These are phyloP conservation scores for Notoglanidium macrostoma DNA, from an alignment of 2,797 vertebrate genomes.

Conservation along the genomic window DNA sequence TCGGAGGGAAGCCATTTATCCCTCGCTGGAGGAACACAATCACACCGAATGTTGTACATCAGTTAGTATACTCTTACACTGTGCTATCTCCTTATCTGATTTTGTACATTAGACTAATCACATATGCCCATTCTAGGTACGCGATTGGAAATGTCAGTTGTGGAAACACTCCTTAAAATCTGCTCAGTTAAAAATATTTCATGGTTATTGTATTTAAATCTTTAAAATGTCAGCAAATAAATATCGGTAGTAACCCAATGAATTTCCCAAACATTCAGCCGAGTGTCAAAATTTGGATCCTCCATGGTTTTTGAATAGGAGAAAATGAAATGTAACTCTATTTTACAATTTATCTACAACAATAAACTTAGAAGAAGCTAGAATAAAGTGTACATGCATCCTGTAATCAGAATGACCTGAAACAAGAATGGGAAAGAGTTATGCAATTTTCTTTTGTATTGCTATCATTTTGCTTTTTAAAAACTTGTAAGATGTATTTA, in stretches of 20 bases:
- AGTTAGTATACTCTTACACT: not conserved
- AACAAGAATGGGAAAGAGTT: not conserved
- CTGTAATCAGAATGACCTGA: too few relatives aligned
- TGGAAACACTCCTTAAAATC: not conserved
- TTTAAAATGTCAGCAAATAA: not conserved
- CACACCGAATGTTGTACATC: not conserved
- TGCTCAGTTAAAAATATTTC: not conserved
- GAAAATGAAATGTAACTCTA: not conserved
- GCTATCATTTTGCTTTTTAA: too few relatives aligned
- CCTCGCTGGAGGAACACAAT: slow-evolving; percentile 73
- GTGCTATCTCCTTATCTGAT: not conserved
- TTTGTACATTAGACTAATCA: not conserved
- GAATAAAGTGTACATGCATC: not conserved
- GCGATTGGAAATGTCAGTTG: not conserved
- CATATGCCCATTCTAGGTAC: not conserved
- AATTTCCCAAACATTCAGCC: not conserved
- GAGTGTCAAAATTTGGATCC: too few relatives aligned
- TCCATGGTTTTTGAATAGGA: not conserved
- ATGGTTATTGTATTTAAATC: not conserved
- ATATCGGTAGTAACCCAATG: not conserved
- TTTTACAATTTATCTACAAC: not conserved
- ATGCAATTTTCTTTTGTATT: too few relatives aligned
- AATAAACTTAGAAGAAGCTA: not conserved
- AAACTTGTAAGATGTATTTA: too few relatives aligned
- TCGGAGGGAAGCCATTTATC: slow-evolving; percentile 90